These are phyloP conservation scores for Nylanderia fulva DNA, from an alignment of 1,140 invertebrate species.

Conservation along the genomic window DNA sequence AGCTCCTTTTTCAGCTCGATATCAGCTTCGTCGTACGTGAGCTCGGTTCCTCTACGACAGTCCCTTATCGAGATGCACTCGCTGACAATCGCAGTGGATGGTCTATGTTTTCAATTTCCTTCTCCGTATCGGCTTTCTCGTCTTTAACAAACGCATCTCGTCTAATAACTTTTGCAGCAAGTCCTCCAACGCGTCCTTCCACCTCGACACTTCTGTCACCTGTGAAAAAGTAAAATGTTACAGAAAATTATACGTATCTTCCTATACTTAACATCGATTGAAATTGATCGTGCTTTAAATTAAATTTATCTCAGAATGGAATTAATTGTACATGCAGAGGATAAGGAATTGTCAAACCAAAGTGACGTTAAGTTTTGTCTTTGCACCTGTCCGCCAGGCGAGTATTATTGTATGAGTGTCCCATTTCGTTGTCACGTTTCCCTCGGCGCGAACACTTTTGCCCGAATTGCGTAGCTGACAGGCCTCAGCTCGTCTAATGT, in stretches of 20 bases:
- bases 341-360: too few relatives aligned
- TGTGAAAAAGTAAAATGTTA: constrained; percentile 76
- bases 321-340: neutral
- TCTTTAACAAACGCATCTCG: constrained; percentile 90
- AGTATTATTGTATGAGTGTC: constrained; percentile 92
- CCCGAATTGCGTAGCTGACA: constrained; percentile 90
- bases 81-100: constrained; percentile 91
- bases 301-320: neutral
- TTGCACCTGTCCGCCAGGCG: constrained; percentile 89
- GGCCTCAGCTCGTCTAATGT: constrained; percentile 88
- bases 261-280: neutral
- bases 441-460: constrained; percentile 91
- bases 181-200: constrained; percentile 90
- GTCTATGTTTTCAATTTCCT: constrained; percentile 91
- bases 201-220: constrained; percentile 91
- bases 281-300: neutral
- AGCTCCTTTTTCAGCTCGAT: constrained; percentile 92
- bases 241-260: neutral
- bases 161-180: constrained; percentile 89
- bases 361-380: neutral
- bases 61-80: constrained; percentile 94
- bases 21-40: constrained; percentile 94
- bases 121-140: constrained; percentile 93
- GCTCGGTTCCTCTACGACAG: constrained; percentile 91
- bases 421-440: constrained; percentile 93